Evolutionary conservation across 1,140 invertebrate genomes (phyloP), one percentile per base, ranked within the genome.

Genomic region (Pseudomyrmex gracilis): DNA sequence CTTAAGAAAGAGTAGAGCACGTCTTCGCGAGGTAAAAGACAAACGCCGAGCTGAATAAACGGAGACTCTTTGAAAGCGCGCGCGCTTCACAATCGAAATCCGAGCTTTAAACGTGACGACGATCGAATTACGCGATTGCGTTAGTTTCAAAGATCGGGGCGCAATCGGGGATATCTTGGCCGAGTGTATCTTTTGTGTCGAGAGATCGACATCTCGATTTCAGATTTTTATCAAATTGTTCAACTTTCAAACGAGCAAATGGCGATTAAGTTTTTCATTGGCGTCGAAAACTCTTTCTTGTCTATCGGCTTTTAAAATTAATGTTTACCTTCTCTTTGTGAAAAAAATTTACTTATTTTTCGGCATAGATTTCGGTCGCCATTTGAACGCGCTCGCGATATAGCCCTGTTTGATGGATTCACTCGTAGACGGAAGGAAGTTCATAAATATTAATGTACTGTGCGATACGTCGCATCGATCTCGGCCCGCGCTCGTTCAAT

Each of bases 391-490:
- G 12, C 10, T 20, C 47, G 22, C 60, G 2, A 47, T 51, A 64
- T 22, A 66, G n/a, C 47, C 47, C 67, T 67, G 66, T 51, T 4
- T 17, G 53, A 78, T 58, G 71, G 53, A 71, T 43, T 58, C 66
- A 5, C 53, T 80, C n/a, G 43, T 51, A 58, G 45, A 13, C 64
- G 53, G 64, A 71, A 80, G 76, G 43, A 80, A 80, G 45, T 45
- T 80, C 66, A 80, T 80, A 80, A 80, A 80, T 80, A 80, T 80
- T 80, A 80, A 80, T 80, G 76, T 71, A 80, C 43, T 9, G 66
- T 17, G 55, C 76, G 64, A 78, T 78, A 78, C 66, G 76, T 78
- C 76, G 76, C 76, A 80, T 80, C 76, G 76, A 80, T 80, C 76
- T 80, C 57, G 64, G 53, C 43, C 66, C 43, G 64, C 34, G 76